Evolutionary conservation across 2,797 vertebrate genomes (phyloP).

Genomic region (Cossypha heuglini): DNA sequence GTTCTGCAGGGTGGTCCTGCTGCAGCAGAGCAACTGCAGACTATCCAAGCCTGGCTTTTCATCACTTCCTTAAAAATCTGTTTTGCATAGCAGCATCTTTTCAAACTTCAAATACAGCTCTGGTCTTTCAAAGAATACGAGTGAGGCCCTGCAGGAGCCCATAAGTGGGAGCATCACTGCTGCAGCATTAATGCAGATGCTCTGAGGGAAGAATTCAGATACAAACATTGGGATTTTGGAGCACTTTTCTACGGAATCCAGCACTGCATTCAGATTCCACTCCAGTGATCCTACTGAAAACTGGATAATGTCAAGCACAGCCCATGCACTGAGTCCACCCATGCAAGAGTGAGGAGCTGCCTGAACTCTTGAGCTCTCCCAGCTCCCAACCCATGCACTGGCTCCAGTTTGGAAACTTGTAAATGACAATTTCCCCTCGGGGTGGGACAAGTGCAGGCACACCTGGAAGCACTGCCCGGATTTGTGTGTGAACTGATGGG

Average conservation of each 20-base stretch:
- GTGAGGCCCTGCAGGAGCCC: not conserved
- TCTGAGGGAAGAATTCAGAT: not conserved
- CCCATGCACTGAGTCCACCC: not conserved
- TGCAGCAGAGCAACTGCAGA: not conserved
- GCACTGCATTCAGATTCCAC: not conserved
- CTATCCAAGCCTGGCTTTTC: not conserved
- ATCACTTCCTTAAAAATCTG: not conserved
- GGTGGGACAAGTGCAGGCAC: not conserved
- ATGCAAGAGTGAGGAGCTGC: not conserved
- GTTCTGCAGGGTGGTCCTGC: not conserved
- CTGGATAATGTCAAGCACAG: not conserved
- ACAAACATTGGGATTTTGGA: not conserved
- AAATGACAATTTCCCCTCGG: not conserved
- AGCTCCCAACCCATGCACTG: not conserved
- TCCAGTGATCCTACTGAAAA: not conserved
- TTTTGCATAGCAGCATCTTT: not conserved
- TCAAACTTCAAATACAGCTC: not conserved
- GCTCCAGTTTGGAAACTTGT: not conserved
- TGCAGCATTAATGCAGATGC: not conserved
- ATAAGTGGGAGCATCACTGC: not conserved
- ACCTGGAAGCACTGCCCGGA: accelerated
- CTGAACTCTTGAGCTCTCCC: not conserved
- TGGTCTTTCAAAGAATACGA: not conserved
- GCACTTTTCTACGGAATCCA: not conserved
- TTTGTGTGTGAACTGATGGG: not conserved